Base-by-base conservation (phyloP, 2,797 vertebrate species). In the Nothura maculosa region DNA sequence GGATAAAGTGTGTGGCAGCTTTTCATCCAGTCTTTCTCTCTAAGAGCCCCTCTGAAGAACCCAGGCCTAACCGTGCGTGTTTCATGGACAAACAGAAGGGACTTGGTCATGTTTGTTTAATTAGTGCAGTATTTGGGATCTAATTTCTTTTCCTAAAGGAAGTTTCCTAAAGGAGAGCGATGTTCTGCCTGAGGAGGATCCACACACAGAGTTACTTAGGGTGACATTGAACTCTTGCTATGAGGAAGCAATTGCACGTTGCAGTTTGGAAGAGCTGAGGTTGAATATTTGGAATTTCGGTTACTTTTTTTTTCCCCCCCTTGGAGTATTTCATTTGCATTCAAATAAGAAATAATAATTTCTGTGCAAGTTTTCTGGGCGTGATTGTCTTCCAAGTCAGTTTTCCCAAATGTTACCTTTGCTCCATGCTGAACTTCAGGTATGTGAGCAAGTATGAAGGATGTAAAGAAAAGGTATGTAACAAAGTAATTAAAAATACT, bases 371-470 rank as follows among this genome's bases (percentile, higher is more conserved):
- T 3, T 21, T 77, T 85, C 3, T 38, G 10, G 18, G 5, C 85
- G 42, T 57, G n/a, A 20, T 85, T 68, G 12, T 58, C 21, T 25
- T 85, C 34, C 34, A 67, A 61, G 12, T 77, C 6, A 11, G 0
- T n/a, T 80, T 89, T 87, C 89, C 30, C 11, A 81, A 64, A 61
- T 54, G 15, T 36, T 86, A 1, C 14, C 28, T 79, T 90, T 72
- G 20, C 43, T 7, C 64, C 2, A 0, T 64, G 30, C 13, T 42
- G 34, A 75, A 34, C 47, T 69, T 24, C 0, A 54, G 14, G 17
- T 66, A 58, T 69, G 8, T 20, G 3, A 86, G 28, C 55, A 70
- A 67, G 67, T 50, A 22, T 2, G 1, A 83, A 64, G 52, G 4
- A 32, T 64, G 28, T 36, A 28, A 84, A 58, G 12, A 36, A 42